Percentiles rank a stretch among this genome's conserved stretches.
Evolutionary conservation across 2,888 invertebrate species (phyloP).

Genomic region (Sphinx pinastri): DNA sequence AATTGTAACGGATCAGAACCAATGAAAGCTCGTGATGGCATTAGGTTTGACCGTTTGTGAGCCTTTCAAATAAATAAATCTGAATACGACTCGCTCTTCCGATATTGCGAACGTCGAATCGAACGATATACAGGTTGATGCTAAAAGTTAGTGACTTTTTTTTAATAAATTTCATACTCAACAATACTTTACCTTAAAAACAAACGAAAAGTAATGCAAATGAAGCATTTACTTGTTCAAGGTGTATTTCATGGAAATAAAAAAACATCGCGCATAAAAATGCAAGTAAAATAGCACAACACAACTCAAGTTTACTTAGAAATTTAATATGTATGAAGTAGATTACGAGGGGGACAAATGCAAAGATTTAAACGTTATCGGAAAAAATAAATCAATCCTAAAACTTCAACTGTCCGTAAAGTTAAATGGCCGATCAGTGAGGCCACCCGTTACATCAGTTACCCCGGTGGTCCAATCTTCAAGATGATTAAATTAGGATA

Average conservation of each 20-base stretch:
- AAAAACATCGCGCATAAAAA: background rate
- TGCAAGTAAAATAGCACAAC: slow-evolving; percentile 32
- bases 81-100: slow-evolving; percentile 58
- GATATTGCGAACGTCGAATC: slow-evolving; percentile 57
- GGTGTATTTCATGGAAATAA: background rate
- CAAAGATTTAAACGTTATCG: slow-evolving; percentile 35
- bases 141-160: no score
- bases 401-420: slow-evolving; percentile 61
- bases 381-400: slow-evolving; percentile 56
- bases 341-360: slow-evolving; percentile 3
- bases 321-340: slow-evolving; percentile 15
- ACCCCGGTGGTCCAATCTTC: slow-evolving; percentile 81
- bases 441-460: slow-evolving; percentile 70
- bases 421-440: slow-evolving; percentile 67
- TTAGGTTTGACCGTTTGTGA: slow-evolving; percentile 70
- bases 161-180: no score
- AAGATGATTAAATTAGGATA: slow-evolving; percentile 82
- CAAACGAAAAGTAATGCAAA: background rate
- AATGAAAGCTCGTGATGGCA: slow-evolving; percentile 69
- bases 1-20: slow-evolving; percentile 73
- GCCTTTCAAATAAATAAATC: slow-evolving; percentile 73
- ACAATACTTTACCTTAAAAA: background rate
- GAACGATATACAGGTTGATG: slow-evolving; percentile 52
- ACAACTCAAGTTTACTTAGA: slow-evolving; percentile 8
- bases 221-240: background rate